phyloP scores from a whole-genome alignment of 2,113 vertebrate species.

The Rhinolophus ferrumequinum region DNA sequence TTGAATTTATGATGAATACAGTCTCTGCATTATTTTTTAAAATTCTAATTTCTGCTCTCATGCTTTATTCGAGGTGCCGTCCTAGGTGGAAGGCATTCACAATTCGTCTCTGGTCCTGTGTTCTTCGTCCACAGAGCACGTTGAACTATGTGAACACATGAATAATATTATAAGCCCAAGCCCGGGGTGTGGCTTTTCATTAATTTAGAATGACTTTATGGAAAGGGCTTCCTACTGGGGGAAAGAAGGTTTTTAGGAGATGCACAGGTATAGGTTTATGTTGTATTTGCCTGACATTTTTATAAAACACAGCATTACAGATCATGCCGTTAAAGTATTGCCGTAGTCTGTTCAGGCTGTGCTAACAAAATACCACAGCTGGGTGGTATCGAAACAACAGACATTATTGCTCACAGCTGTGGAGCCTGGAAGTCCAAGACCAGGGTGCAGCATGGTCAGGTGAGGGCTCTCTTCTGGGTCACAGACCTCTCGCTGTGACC shows the following conservation, averaged over 20 bases:
- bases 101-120: neutral
- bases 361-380: neutral
- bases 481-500: too few species aligned
- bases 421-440: neutral
- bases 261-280: accelerated
- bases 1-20: neutral
- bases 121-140: neutral
- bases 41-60: neutral
- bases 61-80: accelerated
- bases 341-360: neutral
- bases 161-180: neutral
- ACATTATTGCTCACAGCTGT: neutral
- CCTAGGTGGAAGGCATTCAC: neutral
- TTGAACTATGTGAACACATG: neutral
- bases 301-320: neutral
- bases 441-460: too few species aligned
- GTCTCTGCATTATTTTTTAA: neutral
- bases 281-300: neutral
- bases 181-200: neutral
- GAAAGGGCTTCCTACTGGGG: neutral
- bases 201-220: slow-evolving; percentile 17
- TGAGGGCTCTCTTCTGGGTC: neutral
- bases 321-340: neutral
- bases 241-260: neutral
- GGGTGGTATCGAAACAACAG: neutral